These are phyloP conservation scores for Lagocephalus sceleratus DNA, from an alignment of 2,797 vertebrate species.

Conservation along the genomic window DNA sequence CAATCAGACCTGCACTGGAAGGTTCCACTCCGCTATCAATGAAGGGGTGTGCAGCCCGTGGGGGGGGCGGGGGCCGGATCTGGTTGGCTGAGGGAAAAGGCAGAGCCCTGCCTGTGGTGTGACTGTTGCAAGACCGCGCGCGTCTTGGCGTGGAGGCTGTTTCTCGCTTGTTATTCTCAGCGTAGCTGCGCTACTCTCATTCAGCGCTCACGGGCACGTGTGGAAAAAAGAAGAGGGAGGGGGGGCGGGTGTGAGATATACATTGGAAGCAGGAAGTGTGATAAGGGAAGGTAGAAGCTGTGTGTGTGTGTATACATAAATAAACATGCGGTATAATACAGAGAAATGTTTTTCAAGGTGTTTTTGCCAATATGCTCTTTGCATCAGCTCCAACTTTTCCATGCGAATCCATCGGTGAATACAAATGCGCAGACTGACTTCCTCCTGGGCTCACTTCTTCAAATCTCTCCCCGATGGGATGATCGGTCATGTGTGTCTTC, in stretches of 20 bases:
- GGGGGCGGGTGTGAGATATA: constrained; percentile 22
- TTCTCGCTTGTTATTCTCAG: constrained; percentile 11
- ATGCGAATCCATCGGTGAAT: too few relatives aligned
- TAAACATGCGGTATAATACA: too few relatives aligned
- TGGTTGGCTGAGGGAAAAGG: constrained; percentile 42
- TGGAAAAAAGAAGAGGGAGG: constrained; percentile 17
- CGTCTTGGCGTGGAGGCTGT: constrained; percentile 14
- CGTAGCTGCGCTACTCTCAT: constrained; percentile 39
- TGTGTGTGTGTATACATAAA: too few relatives aligned
- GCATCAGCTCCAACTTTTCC: too few relatives aligned
- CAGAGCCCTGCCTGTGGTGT: constrained; percentile 10
- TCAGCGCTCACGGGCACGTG: constrained; percentile 23
- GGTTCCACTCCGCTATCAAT: constrained; percentile 37
- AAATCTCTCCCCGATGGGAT: not conserved
- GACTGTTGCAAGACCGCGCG: constrained; percentile 18
- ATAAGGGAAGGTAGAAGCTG: not conserved
- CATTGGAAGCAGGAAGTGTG: constrained; percentile 9
- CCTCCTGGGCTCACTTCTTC: not conserved
- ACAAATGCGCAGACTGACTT: constrained; percentile 6
- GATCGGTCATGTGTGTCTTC: constrained; percentile 18
- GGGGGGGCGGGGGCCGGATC: not conserved
- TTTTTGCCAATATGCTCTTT: too few relatives aligned
- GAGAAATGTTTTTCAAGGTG: too few relatives aligned
- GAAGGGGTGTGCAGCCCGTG: constrained; percentile 36
- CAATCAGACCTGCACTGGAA: constrained; percentile 44